Conservation (phyloP, 2,797 vertebrate species). For the Rhadinocentrus ornatus region DNA sequence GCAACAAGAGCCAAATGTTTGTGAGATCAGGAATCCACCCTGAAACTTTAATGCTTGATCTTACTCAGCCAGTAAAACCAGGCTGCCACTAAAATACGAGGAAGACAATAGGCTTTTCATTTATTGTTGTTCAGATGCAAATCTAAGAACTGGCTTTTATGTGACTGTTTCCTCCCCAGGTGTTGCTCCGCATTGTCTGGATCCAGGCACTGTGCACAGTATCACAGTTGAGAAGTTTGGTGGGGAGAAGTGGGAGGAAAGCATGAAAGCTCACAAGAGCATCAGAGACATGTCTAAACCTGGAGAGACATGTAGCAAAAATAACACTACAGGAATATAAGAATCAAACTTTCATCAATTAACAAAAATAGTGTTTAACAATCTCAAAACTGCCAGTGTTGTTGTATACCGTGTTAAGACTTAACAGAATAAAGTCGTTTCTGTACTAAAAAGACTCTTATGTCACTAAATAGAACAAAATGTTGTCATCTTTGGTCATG, state of each 20-base stretch:
- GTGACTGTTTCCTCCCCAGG: slow-evolving; percentile 74
- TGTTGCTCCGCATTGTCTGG: slow-evolving; percentile 92
- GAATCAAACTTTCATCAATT: slow-evolving; percentile 37
- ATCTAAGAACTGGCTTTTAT: slow-evolving; percentile 8
- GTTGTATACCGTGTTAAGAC: slow-evolving; percentile 48
- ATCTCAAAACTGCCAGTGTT: slow-evolving; percentile 12
- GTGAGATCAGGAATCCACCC: not conserved
- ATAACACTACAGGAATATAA: slow-evolving; percentile 12
- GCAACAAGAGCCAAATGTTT: not conserved
- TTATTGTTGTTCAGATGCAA: not conserved
- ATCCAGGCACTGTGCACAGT: slow-evolving; percentile 88
- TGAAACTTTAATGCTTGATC: not conserved
- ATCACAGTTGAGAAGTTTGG: slow-evolving; percentile 88
- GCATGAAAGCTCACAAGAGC: slow-evolving; percentile 86
- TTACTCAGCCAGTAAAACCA: not conserved
- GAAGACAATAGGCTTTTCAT: not conserved
- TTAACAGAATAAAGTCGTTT: slow-evolving; percentile 33
- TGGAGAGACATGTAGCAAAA: slow-evolving; percentile 46
- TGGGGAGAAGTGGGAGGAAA: slow-evolving; percentile 93
- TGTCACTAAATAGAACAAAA: not conserved
- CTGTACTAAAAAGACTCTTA: not conserved
- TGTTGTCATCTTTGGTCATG: not conserved
- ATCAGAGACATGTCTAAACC: slow-evolving; percentile 90
- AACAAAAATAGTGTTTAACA: slow-evolving; percentile 24
- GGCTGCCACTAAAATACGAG: not conserved